phyloP scores from a whole-genome alignment of 2,113 vertebrate genomes.

The Pterocles gutturalis region DNA sequence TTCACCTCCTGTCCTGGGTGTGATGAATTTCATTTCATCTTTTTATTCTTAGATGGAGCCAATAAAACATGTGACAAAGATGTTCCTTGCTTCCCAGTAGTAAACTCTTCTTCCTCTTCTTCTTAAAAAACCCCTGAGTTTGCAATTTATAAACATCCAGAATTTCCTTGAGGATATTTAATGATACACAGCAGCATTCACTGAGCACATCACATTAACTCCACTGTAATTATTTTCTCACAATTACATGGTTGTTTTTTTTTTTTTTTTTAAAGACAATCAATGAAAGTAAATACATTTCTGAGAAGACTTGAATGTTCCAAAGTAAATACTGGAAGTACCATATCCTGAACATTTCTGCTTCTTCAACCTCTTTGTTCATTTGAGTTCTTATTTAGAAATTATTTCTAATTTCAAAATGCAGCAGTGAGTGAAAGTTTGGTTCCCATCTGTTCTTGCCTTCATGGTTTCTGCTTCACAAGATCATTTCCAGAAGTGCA shows the following conservation, averaged over 20 bases:
- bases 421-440: neutral
- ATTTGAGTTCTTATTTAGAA: neutral
- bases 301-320: neutral
- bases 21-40: neutral
- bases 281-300: neutral
- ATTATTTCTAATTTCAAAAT: neutral
- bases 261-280: neutral
- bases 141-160: neutral
- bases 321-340: neutral
- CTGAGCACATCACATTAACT: neutral
- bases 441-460: slow-evolving; percentile 43
- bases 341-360: neutral
- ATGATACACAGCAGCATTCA: neutral
- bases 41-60: neutral
- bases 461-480: slow-evolving; percentile 33
- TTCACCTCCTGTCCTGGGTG: neutral
- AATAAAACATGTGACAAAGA: neutral
- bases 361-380: slow-evolving; percentile 6
- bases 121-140: neutral
- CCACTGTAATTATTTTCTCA: neutral
- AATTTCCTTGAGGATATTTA: neutral
- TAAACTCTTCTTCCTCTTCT: neutral
- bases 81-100: neutral
- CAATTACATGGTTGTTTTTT: neutral
- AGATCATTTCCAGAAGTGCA: neutral